Evolutionary conservation across 2,113 vertebrate genomes (phyloP), one percentile per base, ranked within the genome.

Genomic region (Scalopus aquaticus): DNA sequence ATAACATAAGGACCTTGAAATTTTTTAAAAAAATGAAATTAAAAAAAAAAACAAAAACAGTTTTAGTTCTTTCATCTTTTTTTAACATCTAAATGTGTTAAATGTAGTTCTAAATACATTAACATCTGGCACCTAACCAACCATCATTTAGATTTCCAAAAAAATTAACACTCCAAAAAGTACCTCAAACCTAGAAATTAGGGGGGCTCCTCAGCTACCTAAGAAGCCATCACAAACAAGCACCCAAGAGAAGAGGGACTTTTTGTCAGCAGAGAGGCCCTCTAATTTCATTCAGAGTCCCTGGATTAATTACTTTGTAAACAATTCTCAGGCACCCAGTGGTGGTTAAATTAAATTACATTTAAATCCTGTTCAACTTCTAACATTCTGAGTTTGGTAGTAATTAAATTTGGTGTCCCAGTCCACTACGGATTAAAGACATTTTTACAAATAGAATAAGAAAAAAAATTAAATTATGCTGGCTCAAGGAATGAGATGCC

Each of bases 1-100:
- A 99, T 98, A 24, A 98, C 96, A 19, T 99, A 99, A 6, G 98
- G 98, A 98, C 98, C 98, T 99, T 84, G 26, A 94, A 92, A 67
- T 56, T 46, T 39, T n/a, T n/a, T n/a, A n/a, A n/a, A n/a, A n/a
- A n/a, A n/a, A n/a, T n/a, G n/a, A n/a, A n/a, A n/a, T n/a, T n/a
- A 93, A 84, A 87, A 64, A 64, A 79, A 95, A 96, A 64, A 62
- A 97, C 46, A 46, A 93, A 54, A 54, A 93, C 60, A 79, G 42
- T 64, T 88, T 92, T n/a, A 70, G 67, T 96, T 79, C 85, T 96
- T 94, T 96, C 37, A 84, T 35, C 46, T 86, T 6, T 44, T 69
- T 96, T 82, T 49, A 44, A 65, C 65, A 91, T 76, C n/a, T 84
- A 88, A 92, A 60, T 10, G 17, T 64, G 17, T 64, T 64, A 80